These are phyloP conservation scores for Drosophila helvetica DNA, from an alignment of 2,888 invertebrate species.

Conservation along the genomic window DNA sequence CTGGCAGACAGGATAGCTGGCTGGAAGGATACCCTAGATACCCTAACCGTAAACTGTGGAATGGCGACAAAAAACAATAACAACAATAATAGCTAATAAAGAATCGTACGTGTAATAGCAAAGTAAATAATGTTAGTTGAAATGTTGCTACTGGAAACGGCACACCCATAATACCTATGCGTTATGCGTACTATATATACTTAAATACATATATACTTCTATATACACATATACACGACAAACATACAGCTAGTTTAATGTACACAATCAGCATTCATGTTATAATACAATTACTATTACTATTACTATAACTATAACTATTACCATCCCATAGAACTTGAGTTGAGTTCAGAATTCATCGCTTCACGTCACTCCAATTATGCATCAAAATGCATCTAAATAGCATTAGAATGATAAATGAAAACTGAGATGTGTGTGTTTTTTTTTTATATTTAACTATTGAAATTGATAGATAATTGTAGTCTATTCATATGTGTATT, in stretches of 20 bases:
- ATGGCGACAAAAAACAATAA: slow-evolving; percentile 67
- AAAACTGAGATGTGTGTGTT: slow-evolving; percentile 36
- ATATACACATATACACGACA: slow-evolving; percentile 48
- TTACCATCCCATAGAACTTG: slow-evolving; percentile 48
- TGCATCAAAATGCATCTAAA: slow-evolving; percentile 72
- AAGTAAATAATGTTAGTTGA: slow-evolving; percentile 71
- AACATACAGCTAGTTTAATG: slow-evolving; percentile 65
- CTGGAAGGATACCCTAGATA: slow-evolving; percentile 12
- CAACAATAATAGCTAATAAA: slow-evolving; percentile 76
- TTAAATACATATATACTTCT: slow-evolving; percentile 41
- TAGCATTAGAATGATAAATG: slow-evolving; percentile 57
- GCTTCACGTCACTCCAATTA: slow-evolving; percentile 76
- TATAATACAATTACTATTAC: slow-evolving; percentile 51
- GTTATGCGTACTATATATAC: slow-evolving; percentile 32
- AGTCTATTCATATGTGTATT: slow-evolving; percentile 58
- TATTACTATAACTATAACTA: background rate
- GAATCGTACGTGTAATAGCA: slow-evolving; percentile 73
- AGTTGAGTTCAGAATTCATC: slow-evolving; percentile 56
- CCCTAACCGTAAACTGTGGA: slow-evolving; percentile 24
- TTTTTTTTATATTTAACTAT: slow-evolving; percentile 66
- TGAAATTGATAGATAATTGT: slow-evolving; percentile 74
- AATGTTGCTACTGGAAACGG: slow-evolving; percentile 63
- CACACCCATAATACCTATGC: slow-evolving; percentile 50
- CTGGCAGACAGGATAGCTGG: slow-evolving; percentile 7
- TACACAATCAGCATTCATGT: slow-evolving; percentile 68